Percentiles rank a stretch among this genome's conserved stretches.
phyloP scores from a whole-genome alignment of 53 echinoderm and acorn worm genomes.

The Glandiceps talaboti region DNA sequence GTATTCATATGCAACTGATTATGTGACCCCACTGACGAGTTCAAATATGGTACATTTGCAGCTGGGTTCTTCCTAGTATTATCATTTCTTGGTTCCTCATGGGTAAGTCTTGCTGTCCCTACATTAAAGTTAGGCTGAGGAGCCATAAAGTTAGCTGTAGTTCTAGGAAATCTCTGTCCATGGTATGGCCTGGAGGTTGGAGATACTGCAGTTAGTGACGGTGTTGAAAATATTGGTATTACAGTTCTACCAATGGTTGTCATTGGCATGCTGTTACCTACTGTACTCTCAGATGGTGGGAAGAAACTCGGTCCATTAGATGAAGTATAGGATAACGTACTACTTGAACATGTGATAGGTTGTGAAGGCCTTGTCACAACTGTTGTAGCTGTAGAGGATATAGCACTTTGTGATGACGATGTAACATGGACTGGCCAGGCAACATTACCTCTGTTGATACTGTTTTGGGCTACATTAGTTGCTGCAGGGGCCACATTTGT shows the following conservation, averaged over 20 bases:
- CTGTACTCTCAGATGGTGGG: not conserved
- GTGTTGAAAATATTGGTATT: not conserved
- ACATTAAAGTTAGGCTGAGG: not conserved
- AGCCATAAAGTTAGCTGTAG: not conserved
- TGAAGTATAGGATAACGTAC: not conserved
- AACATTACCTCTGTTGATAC: not conserved
- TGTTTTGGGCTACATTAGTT: not conserved
- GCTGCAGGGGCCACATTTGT: not conserved
- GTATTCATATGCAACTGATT: not conserved
- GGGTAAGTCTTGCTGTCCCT: not conserved
- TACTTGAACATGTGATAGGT: not conserved
- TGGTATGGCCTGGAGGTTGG: not conserved
- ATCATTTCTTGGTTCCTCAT: not conserved
- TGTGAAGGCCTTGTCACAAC: not conserved
- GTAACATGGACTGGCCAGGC: not conserved
- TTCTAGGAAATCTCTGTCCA: not conserved
- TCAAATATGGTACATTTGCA: not conserved
- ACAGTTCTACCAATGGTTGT: not conserved
- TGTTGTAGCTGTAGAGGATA: not conserved
- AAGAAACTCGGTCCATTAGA: not conserved
- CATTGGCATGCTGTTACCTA: not conserved
- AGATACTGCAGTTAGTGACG: not conserved
- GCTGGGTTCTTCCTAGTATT: not conserved
- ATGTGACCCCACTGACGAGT: too few relatives aligned
- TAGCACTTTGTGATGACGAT: not conserved